phyloP scores from a whole-genome alignment of 2,888 invertebrate genomes.

The Hypercompe scribonia region DNA sequence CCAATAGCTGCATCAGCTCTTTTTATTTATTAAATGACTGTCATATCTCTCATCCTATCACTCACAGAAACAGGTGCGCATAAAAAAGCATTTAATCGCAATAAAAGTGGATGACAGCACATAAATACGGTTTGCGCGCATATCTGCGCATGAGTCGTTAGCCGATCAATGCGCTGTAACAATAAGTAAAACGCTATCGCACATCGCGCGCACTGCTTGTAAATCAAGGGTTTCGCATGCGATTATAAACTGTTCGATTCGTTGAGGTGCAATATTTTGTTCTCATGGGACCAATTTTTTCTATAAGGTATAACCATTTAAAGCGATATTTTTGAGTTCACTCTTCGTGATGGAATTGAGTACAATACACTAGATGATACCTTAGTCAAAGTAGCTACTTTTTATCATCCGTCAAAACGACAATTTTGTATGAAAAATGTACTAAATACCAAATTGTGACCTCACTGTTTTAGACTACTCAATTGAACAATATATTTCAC shows the following conservation, averaged over 20 bases:
- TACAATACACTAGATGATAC: background rate
- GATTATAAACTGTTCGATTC: conserved; percentile 43
- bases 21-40: background rate
- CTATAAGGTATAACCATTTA: background rate
- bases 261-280: conserved; percentile 34
- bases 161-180: conserved; percentile 71
- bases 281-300: no score
- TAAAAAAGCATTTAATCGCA: conserved; percentile 60
- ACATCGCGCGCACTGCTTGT: conserved; percentile 66
- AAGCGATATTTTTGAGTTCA: background rate
- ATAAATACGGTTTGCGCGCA: conserved; percentile 60
- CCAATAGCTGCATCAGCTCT: background rate
- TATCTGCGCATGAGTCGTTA: conserved; percentile 64
- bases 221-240: conserved; percentile 69
- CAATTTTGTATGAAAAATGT: no score
- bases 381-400: no score
- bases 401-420: no score
- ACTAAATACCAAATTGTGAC: no score
- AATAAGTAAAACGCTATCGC: conserved; percentile 78
- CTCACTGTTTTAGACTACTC: no score
- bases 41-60: conserved; percentile 6
- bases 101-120: conserved; percentile 71
- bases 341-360: background rate
- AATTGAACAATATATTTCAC: no score
- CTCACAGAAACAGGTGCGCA: conserved; percentile 46